These are phyloP conservation scores for Drosophila paulistorum DNA, from an alignment of 1,140 invertebrate species.

Conservation along the genomic window DNA sequence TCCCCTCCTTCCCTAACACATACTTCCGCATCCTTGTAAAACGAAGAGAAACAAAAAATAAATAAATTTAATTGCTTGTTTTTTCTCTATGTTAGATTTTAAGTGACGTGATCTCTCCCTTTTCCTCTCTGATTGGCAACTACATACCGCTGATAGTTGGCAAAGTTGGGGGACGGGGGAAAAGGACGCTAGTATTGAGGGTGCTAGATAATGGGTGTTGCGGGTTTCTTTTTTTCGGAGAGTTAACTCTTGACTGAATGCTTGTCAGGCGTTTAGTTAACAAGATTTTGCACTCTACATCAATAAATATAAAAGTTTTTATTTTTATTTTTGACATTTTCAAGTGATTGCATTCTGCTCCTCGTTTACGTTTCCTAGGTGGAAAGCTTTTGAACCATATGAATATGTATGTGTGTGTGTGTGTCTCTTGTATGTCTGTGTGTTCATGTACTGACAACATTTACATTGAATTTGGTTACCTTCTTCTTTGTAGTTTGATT, in stretches of 20 bases:
- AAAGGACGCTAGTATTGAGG: too few relatives aligned
- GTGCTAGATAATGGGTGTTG: too few relatives aligned
- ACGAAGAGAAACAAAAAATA: background rate
- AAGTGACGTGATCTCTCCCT: background rate
- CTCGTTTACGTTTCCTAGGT: too few relatives aligned
- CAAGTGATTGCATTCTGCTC: conserved; percentile 7
- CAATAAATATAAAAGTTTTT: background rate
- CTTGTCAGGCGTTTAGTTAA: background rate
- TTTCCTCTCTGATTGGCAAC: too few relatives aligned
- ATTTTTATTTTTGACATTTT: conserved; percentile 3
- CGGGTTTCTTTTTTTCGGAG: too few relatives aligned
- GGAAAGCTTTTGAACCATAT: too few relatives aligned
- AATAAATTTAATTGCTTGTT: conserved; percentile 9
- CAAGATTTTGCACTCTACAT: conserved; percentile 1
- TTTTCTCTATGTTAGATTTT: background rate
- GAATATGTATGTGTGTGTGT: background rate
- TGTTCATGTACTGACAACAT: background rate
- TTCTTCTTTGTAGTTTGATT: background rate
- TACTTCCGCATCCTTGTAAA: background rate
- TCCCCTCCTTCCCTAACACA: background rate
- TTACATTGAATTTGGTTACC: background rate
- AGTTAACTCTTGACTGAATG: too few relatives aligned
- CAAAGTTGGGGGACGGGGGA: too few relatives aligned
- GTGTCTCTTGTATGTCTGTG: background rate
- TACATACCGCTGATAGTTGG: too few relatives aligned